These are phyloP conservation scores for Erebia epiphron DNA, from an alignment of 2,888 invertebrate genomes.

Conservation along the genomic window DNA sequence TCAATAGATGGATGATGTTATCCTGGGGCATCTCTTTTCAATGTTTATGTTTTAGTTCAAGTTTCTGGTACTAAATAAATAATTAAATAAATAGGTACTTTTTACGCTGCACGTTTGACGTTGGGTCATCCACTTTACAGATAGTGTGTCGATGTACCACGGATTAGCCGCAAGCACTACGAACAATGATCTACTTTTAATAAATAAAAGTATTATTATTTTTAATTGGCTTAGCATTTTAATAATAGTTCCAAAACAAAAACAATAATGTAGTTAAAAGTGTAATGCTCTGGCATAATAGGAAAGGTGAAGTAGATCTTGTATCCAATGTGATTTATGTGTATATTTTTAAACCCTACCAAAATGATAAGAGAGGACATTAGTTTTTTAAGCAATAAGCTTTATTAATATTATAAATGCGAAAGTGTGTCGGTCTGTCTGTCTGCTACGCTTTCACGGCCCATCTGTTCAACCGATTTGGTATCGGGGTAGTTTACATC, in stretches of 20 bases:
- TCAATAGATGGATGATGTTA: too few relatives aligned
- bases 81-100: too few relatives aligned
- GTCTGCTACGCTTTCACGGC: too few relatives aligned
- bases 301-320: conserved; percentile 14
- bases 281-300: not conserved
- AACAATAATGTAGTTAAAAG: not conserved
- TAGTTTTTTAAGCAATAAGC: too few relatives aligned
- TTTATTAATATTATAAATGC: too few relatives aligned
- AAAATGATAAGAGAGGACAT: not conserved
- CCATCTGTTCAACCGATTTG: too few relatives aligned
- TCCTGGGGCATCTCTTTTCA: too few relatives aligned
- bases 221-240: not conserved
- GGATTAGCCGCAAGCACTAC: not conserved
- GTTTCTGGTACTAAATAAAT: too few relatives aligned
- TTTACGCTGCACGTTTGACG: not conserved
- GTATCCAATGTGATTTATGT: not conserved
- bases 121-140: not conserved
- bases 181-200: not conserved
- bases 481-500: too few relatives aligned
- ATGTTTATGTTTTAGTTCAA: too few relatives aligned
- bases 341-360: not conserved
- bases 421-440: too few relatives aligned
- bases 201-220: not conserved
- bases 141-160: not conserved
- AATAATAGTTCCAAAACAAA: not conserved